A percentile compares a stretch with the other conserved stretches of the same genome.
Evolutionary conservation across 2,113 vertebrate genomes (phyloP).

Genomic region (Oplegnathus fasciatus): DNA sequence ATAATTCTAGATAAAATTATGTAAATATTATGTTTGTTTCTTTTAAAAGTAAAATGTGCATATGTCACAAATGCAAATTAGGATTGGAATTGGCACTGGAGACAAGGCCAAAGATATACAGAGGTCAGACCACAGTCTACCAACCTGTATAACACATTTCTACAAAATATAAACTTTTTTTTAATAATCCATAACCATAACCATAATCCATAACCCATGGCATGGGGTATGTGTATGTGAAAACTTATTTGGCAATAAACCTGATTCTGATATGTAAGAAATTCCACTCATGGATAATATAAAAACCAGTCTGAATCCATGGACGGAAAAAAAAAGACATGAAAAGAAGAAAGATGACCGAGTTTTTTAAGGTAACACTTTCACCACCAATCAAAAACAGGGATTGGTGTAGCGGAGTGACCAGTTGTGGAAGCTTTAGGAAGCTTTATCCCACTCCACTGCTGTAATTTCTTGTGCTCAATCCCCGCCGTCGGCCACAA

Average conservation of each 20-base stretch:
- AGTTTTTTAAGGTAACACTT: slow-evolving; percentile 1
- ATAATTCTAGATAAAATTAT: not conserved
- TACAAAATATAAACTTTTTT: not conserved
- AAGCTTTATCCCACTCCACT: slow-evolving; percentile 56
- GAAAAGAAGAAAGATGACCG: not conserved
- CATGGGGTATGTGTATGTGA: too few species aligned
- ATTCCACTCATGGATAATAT: not conserved
- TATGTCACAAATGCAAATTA: not conserved
- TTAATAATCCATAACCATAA: too few species aligned
- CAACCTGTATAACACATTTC: not conserved
- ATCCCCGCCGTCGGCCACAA: slow-evolving; percentile 46
- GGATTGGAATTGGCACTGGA: too few species aligned
- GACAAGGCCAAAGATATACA: too few species aligned
- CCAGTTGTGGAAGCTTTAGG: slow-evolving; percentile 24
- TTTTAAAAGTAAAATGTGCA: not conserved
- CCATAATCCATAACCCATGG: too few species aligned
- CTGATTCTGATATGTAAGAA: too few species aligned
- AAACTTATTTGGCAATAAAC: too few species aligned
- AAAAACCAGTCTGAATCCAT: not conserved
- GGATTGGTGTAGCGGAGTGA: not conserved
- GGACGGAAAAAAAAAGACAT: not conserved
- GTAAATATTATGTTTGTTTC: too few species aligned
- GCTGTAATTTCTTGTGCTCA: slow-evolving; percentile 62
- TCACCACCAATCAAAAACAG: not conserved
- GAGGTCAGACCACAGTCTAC: not conserved